A percentile compares a stretch with the other conserved stretches of the same genome.
Conservation (phyloP, 2,113 vertebrate species). For the Nothoprocta pentlandii region DNA sequence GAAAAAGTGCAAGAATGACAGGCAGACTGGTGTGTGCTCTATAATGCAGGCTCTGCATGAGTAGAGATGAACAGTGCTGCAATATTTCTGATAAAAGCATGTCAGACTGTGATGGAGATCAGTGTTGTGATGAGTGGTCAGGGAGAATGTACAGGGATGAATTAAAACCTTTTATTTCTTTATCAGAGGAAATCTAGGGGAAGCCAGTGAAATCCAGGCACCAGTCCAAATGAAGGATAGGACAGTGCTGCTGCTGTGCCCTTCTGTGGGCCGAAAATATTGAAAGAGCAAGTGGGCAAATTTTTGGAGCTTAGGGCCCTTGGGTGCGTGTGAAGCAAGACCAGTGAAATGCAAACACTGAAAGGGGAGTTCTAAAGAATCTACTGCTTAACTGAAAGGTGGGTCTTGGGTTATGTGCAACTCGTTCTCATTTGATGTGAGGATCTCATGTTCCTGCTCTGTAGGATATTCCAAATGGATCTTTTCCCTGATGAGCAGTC, state of each 20-base stretch:
- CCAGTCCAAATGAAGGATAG: background rate
- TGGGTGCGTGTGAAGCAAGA: background rate
- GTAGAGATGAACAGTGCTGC: background rate
- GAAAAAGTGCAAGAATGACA: background rate
- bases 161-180: background rate
- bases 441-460: background rate
- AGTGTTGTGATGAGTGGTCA: background rate
- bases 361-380: background rate
- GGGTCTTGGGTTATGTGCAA: background rate
- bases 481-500: background rate
- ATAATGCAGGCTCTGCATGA: background rate
- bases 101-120: background rate
- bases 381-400: background rate
- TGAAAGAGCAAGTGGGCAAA: background rate
- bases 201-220: background rate
- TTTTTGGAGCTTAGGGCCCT: background rate
- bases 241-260: too few relatives aligned
- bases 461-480: background rate
- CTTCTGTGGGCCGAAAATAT: background rate
- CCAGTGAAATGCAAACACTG: background rate
- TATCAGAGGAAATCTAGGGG: background rate
- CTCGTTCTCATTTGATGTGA: background rate
- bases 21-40: background rate
- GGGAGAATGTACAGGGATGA: background rate
- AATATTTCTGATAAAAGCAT: background rate